These are phyloP conservation scores for Manis pentadactyla DNA, from an alignment of 2,797 vertebrate genomes.

Conservation along the genomic window DNA sequence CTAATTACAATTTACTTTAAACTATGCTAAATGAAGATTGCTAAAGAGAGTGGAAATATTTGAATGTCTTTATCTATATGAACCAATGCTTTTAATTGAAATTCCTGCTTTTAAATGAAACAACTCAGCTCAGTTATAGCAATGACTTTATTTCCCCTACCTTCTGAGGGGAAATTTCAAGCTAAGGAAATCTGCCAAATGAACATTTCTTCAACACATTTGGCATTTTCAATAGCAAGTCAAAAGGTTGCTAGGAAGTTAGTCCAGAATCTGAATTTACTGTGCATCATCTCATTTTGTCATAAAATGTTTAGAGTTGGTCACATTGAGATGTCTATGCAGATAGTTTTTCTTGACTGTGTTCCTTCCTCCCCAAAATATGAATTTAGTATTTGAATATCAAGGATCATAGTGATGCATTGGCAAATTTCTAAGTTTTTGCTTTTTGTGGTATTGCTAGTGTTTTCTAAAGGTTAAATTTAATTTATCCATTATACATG, in stretches of 20 bases:
- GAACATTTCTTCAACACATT: background rate
- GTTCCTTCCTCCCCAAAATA: background rate
- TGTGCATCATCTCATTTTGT: background rate
- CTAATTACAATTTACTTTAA: background rate
- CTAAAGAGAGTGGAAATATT: background rate
- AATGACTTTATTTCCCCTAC: background rate
- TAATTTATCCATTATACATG: background rate
- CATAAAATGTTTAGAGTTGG: background rate
- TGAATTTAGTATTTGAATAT: background rate
- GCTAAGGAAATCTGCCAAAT: background rate
- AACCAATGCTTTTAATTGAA: background rate
- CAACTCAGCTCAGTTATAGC: background rate
- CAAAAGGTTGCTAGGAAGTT: background rate
- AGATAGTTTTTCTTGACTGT: background rate
- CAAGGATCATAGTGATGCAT: background rate
- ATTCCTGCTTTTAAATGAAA: background rate
- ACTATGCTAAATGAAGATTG: background rate
- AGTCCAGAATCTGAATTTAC: background rate
- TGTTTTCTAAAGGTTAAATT: conserved; percentile 13
- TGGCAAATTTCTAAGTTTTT: background rate
- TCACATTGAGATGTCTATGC: background rate
- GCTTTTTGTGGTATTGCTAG: background rate
- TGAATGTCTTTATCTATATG: background rate
- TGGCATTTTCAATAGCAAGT: conserved; percentile 10
- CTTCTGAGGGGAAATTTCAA: background rate